Evolutionary conservation across 2,888 invertebrate species (phyloP).

Genomic region (Chrysina gloriosa): DNA sequence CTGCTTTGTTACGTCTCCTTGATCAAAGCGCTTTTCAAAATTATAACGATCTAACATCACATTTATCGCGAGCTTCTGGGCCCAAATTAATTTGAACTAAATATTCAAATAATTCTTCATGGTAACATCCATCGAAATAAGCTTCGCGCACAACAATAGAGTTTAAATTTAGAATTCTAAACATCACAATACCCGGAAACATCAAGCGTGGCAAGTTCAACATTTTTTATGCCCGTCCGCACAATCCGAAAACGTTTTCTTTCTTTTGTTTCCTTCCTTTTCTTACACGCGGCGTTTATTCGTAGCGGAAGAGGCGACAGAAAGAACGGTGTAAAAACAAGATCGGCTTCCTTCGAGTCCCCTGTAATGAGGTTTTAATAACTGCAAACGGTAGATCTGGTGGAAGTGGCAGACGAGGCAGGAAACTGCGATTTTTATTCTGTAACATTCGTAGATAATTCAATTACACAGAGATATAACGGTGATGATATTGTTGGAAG

Average conservation of each 20-base stretch:
- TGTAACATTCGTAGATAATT: conserved; percentile 9
- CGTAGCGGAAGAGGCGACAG: conserved; percentile 18
- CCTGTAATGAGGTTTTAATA: conserved; percentile 41
- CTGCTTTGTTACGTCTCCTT: too few relatives aligned
- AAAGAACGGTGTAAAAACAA: conserved; percentile 22
- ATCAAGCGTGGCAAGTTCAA: conserved; percentile 32
- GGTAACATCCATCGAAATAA: too few relatives aligned
- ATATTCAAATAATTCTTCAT: too few relatives aligned
- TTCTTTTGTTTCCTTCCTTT: conserved; percentile 7
- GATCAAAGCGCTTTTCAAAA: too few relatives aligned
- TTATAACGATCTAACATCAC: too few relatives aligned
- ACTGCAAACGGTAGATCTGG: conserved; percentile 8
- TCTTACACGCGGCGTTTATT: not conserved
- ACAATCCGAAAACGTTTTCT: conserved; percentile 13
- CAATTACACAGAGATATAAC: conserved; percentile 27
- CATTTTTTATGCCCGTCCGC: conserved; percentile 22
- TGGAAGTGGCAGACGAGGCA: conserved; percentile 12
- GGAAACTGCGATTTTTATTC: conserved; percentile 14
- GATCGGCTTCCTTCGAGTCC: conserved; percentile 29
- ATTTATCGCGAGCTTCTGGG: too few relatives aligned
- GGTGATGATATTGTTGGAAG: conserved; percentile 26
- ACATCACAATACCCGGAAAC: conserved; percentile 38
- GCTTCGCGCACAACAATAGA: conserved; percentile 7
- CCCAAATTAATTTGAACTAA: too few relatives aligned
- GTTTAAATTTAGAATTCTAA: conserved; percentile 36